phyloP scores from a whole-genome alignment of 1,140 invertebrate species.

The Papilio aristodemus region DNA sequence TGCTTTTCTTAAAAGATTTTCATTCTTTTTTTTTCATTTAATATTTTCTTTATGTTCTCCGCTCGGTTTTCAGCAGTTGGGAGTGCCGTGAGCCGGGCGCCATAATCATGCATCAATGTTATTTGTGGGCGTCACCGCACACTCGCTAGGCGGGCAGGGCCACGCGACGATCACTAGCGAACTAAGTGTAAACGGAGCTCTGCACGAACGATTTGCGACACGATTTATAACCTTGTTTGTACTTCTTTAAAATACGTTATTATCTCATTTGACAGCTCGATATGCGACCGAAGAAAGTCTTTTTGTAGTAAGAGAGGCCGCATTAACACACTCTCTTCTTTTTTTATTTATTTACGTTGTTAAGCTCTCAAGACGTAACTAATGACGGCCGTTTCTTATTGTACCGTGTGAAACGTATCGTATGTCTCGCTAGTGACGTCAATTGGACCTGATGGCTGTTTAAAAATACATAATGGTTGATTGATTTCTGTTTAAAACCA shows the following conservation, averaged over 20 bases:
- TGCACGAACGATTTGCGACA: constrained; percentile 45
- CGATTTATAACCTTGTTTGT: constrained; percentile 41
- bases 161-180: constrained; percentile 61
- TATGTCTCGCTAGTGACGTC: not conserved
- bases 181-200: constrained; percentile 52
- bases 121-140: constrained; percentile 73
- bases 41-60: constrained; percentile 34
- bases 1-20: no score
- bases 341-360: constrained; percentile 15
- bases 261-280: constrained; percentile 33
- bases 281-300: constrained; percentile 26
- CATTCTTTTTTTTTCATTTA: not conserved
- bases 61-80: constrained; percentile 38
- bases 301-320: not conserved
- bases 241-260: constrained; percentile 28
- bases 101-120: constrained; percentile 71
- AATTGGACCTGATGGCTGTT: not conserved
- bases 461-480: not conserved
- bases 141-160: constrained; percentile 59
- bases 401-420: constrained; percentile 1
- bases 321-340: not conserved
- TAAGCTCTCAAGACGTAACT: not conserved
- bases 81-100: constrained; percentile 42
- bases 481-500: constrained; percentile 9
- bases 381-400: not conserved